Evolutionary conservation across 1,140 invertebrate species (phyloP), one percentile per base, ranked within the genome.

Genomic region (Aleiodes sp.): DNA sequence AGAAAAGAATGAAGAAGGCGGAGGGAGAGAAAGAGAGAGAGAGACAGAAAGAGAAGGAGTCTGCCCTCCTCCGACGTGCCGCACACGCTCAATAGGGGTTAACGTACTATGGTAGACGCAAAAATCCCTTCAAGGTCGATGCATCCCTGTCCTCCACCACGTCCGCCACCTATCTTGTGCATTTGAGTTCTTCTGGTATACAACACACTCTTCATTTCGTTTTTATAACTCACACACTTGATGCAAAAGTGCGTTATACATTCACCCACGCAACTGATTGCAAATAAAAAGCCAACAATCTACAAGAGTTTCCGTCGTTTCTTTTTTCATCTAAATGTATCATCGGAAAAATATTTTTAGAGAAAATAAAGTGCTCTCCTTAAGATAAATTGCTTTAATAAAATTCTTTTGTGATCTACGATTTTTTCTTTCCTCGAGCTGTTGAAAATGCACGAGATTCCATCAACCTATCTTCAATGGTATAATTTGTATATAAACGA

Each of bases 81-180:
- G 41, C 63, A 43, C 46, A 10, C 63, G 65, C 43, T 68, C 52
- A 14, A 59, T 57, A 73, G 81, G 82, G 84, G 82, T 86, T 78
- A 86, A 85, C 73, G 84, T 70, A 80, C 84, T 75, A 77, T 68
- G 79, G 81, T 82, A 86, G 84, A 86, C 84, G 80, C 80, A 86
- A 86, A 86, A 86, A 86, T 85, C 82, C 82, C 82, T 80, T 71
- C 84, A 86, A 86, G 84, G 84, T 82, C 84, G 79, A 75, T 84
- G 84, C 84, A 86, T 85, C 84, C 84, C 84, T 80, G 79, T 79
- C 64, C 52, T 67, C 70, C 66, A 66, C 69, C 72, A 70, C 68
- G 33, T 62, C 67, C 73, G 71, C 64, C 63, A 60, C 28, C 39
- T 65, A 57, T 65, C 65, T 73, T 70, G 57, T 70, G 63, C 46